These are phyloP conservation scores for Andrena chrysosceles DNA, from an alignment of 2,888 invertebrate genomes.

Conservation along the genomic window DNA sequence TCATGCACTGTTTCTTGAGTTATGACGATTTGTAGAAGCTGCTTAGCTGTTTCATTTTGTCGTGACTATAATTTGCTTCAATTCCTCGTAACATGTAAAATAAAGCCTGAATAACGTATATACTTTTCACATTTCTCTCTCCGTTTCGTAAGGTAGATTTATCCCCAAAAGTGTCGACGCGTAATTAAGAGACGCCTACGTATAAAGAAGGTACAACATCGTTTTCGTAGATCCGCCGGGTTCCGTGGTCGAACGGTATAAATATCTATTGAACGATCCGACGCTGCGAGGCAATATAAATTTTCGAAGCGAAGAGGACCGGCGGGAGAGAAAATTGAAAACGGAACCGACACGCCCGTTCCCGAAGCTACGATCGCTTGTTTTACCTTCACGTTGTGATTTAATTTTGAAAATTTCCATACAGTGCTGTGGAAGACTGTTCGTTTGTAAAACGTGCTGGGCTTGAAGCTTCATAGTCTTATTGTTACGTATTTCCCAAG, in stretches of 20 bases:
- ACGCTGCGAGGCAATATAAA: not conserved
- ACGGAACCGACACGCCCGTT: not conserved
- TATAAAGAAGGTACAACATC: slow-evolving; percentile 54
- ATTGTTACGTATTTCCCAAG: slow-evolving; percentile 66
- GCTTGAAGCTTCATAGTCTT: slow-evolving; percentile 58
- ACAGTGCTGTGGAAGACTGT: slow-evolving; percentile 38
- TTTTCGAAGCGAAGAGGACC: not conserved
- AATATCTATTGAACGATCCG: slow-evolving; percentile 14
- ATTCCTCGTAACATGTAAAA: not conserved
- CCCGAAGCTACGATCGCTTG: slow-evolving; percentile 43
- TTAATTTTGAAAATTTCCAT: slow-evolving; percentile 45
- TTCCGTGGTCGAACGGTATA: not conserved
- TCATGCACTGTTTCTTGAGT: not conserved
- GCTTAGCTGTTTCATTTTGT: not conserved
- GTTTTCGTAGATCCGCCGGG: slow-evolving; percentile 32
- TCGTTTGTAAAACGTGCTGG: slow-evolving; percentile 54
- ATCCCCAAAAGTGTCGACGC: not conserved
- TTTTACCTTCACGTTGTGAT: slow-evolving; percentile 57
- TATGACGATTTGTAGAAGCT: not conserved
- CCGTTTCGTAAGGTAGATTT: not conserved
- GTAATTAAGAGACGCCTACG: not conserved
- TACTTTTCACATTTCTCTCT: not conserved
- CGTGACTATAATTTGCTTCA: not conserved
- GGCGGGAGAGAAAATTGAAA: not conserved
- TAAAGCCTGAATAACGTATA: not conserved